These are phyloP conservation scores for Junonia oenone DNA, from an alignment of 2,888 invertebrate genomes.

Conservation along the genomic window DNA sequence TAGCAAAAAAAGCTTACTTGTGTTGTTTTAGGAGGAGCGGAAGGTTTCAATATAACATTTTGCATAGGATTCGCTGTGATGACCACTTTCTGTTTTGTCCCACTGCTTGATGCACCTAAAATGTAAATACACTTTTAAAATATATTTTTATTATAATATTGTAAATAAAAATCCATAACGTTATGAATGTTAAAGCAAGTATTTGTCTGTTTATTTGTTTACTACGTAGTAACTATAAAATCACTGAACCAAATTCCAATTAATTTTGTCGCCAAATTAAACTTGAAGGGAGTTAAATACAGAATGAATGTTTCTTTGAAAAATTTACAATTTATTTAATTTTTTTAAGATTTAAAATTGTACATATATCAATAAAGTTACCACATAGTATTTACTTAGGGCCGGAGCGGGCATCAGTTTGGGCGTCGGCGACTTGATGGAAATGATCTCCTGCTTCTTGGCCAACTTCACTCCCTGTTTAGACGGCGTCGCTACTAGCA, in stretches of 20 bases:
- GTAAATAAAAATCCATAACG: too few relatives aligned
- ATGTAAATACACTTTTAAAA: too few relatives aligned
- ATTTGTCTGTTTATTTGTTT: too few relatives aligned
- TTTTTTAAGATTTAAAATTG: too few relatives aligned
- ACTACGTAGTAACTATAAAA: too few relatives aligned
- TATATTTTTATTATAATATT: too few relatives aligned
- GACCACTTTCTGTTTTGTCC: conserved; percentile 47
- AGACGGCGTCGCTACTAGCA: conserved; percentile 62
- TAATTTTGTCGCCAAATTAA: too few relatives aligned
- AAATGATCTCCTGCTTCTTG: conserved; percentile 65
- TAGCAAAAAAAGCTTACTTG: conserved; percentile 39
- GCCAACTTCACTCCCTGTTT: conserved; percentile 60
- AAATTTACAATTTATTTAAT: too few relatives aligned
- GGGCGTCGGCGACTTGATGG: conserved; percentile 82
- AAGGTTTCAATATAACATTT: conserved; percentile 55
- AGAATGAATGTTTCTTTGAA: too few relatives aligned
- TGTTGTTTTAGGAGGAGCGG: conserved; percentile 43
- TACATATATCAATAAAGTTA: neutral
- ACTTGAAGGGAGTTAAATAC: too few relatives aligned
- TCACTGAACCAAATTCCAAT: too few relatives aligned
- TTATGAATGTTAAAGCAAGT: too few relatives aligned
- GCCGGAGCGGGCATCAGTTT: conserved; percentile 82
- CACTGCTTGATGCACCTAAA: conserved; percentile 27
- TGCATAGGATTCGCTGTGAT: conserved; percentile 51
- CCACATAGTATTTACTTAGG: conserved; percentile 27